A percentile compares a stretch with the other conserved stretches of the same genome.
phyloP scores from a whole-genome alignment of 2,888 invertebrate genomes.

The Dione juno region DNA sequence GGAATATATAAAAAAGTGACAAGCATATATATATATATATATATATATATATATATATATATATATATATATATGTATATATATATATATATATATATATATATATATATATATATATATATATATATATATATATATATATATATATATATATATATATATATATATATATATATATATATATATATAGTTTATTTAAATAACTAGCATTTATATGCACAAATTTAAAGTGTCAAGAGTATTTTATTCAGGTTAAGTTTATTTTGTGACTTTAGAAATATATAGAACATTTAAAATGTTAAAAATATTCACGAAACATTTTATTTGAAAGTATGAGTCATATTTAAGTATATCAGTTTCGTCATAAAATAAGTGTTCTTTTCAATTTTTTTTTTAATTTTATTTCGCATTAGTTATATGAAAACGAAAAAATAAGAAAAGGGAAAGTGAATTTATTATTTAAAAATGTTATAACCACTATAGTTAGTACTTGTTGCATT shows the following conservation, averaged over 20 bases:
- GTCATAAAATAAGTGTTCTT: background rate
- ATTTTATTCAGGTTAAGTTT: background rate
- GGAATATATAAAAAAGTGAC: background rate
- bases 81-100: background rate
- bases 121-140: no score
- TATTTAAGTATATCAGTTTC: background rate
- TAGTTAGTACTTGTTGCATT: no score
- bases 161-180: no score
- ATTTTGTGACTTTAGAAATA: conserved; percentile 6
- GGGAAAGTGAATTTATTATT: no score
- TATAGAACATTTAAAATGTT: background rate
- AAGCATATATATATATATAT: no score
- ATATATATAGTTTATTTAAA: no score
- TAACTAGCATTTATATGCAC: no score
- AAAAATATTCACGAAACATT: background rate
- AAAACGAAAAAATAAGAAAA: no score
- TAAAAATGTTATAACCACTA: no score
- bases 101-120: no score
- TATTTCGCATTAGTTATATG: background rate
- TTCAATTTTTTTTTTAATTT: background rate
- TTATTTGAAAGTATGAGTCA: conserved; percentile 6
- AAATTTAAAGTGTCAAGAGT: background rate
- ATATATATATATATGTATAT: background rate
- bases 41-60: no score
- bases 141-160: no score